Conservation (phyloP, 2,888 invertebrate species). For the Tridacna gigas region DNA sequence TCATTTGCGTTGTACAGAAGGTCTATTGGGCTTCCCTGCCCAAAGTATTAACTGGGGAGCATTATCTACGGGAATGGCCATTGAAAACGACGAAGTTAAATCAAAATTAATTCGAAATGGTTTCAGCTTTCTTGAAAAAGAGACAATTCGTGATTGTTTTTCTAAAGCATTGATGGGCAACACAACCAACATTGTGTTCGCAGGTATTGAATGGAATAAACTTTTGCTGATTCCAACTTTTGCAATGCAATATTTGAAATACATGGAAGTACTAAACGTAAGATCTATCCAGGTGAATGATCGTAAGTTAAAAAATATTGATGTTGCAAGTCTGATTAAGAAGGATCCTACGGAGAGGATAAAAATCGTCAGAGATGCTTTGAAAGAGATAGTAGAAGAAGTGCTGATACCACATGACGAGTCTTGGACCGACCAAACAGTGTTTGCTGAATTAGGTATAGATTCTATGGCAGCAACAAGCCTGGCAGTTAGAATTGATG, state of each 20-base stretch:
- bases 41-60: conserved; percentile 73
- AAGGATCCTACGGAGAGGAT: conserved; percentile 18
- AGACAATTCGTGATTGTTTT: conserved; percentile 48
- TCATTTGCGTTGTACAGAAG: conserved; percentile 66
- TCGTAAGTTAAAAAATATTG: no score
- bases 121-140: conserved; percentile 20
- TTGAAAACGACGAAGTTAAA: conserved; percentile 27
- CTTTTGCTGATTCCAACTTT: conserved; percentile 39
- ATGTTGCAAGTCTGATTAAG: no score
- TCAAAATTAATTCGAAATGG: conserved; percentile 40
- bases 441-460: conserved; percentile 62
- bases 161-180: conserved; percentile 31
- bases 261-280: neutral
- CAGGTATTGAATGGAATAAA: conserved; percentile 42
- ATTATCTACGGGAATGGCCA: conserved; percentile 65
- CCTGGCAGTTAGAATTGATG: conserved; percentile 50
- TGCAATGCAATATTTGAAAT: conserved; percentile 35
- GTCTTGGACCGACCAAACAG: conserved; percentile 42
- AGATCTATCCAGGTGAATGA: no score
- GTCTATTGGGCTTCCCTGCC: neutral
- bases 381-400: conserved; percentile 45
- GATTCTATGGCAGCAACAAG: conserved; percentile 74
- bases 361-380: conserved; percentile 15
- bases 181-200: conserved; percentile 36
- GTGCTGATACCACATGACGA: conserved; percentile 57